Conservation (phyloP, 2,113 vertebrate species). For the Cephalopterus ornatus region DNA sequence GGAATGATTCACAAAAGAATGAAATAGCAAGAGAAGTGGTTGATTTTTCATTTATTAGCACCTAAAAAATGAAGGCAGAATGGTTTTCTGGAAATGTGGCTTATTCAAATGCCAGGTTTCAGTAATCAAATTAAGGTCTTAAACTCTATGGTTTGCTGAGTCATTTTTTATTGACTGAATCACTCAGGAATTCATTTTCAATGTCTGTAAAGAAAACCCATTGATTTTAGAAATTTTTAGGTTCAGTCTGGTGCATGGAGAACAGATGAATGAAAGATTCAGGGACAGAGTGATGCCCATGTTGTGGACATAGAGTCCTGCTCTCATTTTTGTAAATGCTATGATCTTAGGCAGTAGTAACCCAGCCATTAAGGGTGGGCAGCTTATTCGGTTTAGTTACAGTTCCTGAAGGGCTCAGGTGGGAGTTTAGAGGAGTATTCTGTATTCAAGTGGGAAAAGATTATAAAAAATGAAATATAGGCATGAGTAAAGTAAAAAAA, state of each 20-base stretch:
- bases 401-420: neutral
- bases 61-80: neutral
- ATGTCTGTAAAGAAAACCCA: neutral
- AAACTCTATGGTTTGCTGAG: neutral
- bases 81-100: neutral
- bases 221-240: neutral
- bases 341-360: neutral
- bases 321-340: neutral
- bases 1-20: neutral
- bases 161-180: neutral
- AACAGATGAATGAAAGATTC: neutral
- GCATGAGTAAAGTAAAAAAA: neutral
- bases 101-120: neutral
- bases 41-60: neutral
- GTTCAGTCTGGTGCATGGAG: neutral
- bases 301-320: neutral
- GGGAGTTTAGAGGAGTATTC: neutral
- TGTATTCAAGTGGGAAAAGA: neutral
- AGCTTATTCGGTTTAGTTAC: neutral
- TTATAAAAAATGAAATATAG: constrained; percentile 43
- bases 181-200: neutral
- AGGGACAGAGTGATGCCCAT: fast-evolving
- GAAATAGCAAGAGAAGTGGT: neutral
- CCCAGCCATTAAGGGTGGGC: neutral
- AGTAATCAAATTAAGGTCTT: neutral